Conservation (phyloP, 2,888 invertebrate genomes). For the Podabrus alpinus region DNA sequence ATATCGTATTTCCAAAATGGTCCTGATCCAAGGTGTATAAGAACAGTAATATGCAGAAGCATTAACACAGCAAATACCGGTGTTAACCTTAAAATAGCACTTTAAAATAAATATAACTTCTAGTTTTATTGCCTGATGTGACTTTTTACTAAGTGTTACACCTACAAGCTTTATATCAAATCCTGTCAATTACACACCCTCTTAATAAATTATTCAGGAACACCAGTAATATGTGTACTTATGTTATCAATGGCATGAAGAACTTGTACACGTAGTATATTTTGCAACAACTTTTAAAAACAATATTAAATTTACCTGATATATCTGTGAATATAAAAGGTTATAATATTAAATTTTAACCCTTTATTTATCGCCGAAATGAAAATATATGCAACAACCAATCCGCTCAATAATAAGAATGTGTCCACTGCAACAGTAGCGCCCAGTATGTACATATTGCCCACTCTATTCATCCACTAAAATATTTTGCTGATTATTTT, state of each 20-base stretch:
- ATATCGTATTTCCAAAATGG: slow-evolving; percentile 23
- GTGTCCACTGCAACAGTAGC: slow-evolving; percentile 59
- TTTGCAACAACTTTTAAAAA: neutral
- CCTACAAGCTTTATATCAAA: too few relatives aligned
- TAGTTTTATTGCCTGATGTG: neutral
- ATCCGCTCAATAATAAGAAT: slow-evolving; percentile 66
- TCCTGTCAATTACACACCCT: too few relatives aligned
- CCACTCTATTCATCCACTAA: slow-evolving; percentile 24
- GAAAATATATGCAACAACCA: slow-evolving; percentile 58
- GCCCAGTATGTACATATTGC: slow-evolving; percentile 31
- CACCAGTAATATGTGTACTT: too few relatives aligned
- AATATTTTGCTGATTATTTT: neutral
- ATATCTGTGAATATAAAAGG: slow-evolving; percentile 54
- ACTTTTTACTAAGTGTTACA: too few relatives aligned
- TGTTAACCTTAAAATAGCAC: slow-evolving; percentile 29
- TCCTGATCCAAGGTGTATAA: slow-evolving; percentile 46
- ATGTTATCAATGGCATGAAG: too few relatives aligned
- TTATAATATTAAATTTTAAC: slow-evolving; percentile 44
- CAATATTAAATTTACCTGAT: slow-evolving; percentile 46
- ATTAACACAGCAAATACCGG: slow-evolving; percentile 46
- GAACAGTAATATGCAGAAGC: slow-evolving; percentile 39
- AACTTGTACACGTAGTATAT: too few relatives aligned
- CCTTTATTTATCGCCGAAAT: slow-evolving; percentile 45
- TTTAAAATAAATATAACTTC: neutral
- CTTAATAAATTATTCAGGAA: too few relatives aligned